Conservation (phyloP, 2,888 invertebrate species). For the Notodonta dromedarius region DNA sequence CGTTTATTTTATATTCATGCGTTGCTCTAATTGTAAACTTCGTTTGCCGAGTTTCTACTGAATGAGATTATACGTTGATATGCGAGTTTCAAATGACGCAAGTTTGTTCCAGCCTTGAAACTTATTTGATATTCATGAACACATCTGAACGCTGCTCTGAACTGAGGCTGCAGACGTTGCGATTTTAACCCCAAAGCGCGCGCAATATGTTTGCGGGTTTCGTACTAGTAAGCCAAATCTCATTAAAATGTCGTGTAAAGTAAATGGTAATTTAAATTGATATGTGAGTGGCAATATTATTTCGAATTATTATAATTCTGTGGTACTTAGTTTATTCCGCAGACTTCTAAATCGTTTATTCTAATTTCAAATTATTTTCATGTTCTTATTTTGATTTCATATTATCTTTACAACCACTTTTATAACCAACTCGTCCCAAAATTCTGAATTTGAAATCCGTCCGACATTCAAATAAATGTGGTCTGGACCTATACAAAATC, state of each 20-base stretch:
- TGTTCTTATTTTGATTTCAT: neutral
- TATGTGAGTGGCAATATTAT: neutral
- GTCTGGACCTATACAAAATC: neutral
- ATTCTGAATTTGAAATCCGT: too few relatives aligned
- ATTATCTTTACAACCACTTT: neutral
- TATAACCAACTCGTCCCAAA: neutral
- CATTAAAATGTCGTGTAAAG: too few relatives aligned
- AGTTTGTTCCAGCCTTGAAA: neutral
- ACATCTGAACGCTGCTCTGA: neutral
- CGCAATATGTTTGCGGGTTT: neutral
- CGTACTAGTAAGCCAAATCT: too few relatives aligned
- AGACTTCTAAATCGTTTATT: neutral
- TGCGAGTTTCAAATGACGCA: neutral
- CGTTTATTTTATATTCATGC: slow-evolving; percentile 36
- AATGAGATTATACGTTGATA: slow-evolving; percentile 5
- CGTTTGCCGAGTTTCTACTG: slow-evolving; percentile 4
- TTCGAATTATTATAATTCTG: neutral
- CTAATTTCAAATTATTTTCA: neutral
- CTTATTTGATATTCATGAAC: neutral
- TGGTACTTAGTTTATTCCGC: too few relatives aligned
- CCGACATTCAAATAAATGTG: neutral
- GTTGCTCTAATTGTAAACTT: slow-evolving; percentile 7
- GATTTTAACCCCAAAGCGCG: neutral
- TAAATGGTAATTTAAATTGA: neutral
- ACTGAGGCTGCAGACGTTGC: neutral